phyloP scores from a whole-genome alignment of 30 jellyfish, hydroid and myxozoan species.

The Sanderia malayensis region DNA sequence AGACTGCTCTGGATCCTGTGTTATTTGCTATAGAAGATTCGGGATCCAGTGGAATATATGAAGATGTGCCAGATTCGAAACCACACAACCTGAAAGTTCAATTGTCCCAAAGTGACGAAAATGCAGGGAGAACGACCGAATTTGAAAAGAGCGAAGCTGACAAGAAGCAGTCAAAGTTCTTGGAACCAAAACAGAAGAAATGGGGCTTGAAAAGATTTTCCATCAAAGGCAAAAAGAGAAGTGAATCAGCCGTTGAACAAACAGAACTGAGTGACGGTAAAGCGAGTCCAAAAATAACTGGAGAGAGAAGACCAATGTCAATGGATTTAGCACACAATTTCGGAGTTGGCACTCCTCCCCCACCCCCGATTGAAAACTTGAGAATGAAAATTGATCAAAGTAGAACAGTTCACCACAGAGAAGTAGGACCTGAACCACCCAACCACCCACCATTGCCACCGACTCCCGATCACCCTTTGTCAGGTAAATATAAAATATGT shows the following conservation, averaged over 20 bases:
- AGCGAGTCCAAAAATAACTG: conserved; percentile 7
- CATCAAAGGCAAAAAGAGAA: conserved; percentile 7
- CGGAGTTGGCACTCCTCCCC: conserved; percentile 34
- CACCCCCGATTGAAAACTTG: conserved; percentile 53
- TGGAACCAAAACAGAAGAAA: conserved; percentile 30
- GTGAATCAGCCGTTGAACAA: background rate
- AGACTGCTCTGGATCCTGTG: conserved; percentile 35
- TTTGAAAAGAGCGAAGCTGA: background rate
- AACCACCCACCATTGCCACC: no score
- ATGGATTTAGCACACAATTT: background rate
- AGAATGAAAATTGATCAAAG: conserved; percentile 28
- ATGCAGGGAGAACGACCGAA: background rate
- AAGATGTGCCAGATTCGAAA: conserved; percentile 38
- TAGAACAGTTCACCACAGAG: conserved; percentile 29
- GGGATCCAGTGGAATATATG: conserved; percentile 69
- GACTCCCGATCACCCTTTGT: no score
- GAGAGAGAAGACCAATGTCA: conserved; percentile 4
- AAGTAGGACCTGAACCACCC: conserved; percentile 13
- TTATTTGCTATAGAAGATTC: conserved; percentile 51
- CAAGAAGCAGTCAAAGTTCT: background rate
- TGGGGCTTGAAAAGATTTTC: conserved; percentile 59
- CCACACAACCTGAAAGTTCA: background rate
- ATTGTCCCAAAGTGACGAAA: background rate
- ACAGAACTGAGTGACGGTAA: background rate
- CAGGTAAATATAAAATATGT: no score